Percentiles rank a stretch among this genome's conserved stretches.
Evolutionary conservation across 2,888 invertebrate species (phyloP).

Genomic region (Agriopis marginaria): DNA sequence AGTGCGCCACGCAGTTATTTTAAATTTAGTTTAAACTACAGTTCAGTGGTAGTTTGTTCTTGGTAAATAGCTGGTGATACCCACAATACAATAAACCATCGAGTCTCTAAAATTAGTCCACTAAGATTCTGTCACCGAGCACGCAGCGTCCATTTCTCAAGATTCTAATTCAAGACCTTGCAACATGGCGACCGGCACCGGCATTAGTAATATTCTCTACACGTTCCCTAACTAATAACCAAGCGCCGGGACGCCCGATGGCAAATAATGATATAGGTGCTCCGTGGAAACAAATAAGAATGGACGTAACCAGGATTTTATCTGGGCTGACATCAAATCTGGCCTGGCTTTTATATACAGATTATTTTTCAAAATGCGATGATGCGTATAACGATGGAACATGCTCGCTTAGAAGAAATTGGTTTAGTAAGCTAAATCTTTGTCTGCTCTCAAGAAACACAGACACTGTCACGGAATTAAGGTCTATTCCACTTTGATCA

Average conservation of each 20-base stretch:
- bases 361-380: neutral
- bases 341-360: neutral
- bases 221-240: slow-evolving; percentile 53
- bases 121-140: slow-evolving; percentile 16
- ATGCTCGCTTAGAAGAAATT: no score
- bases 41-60: no score
- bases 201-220: slow-evolving; percentile 47
- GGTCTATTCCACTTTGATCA: no score
- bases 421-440: no score
- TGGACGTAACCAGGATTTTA: slow-evolving; percentile 10
- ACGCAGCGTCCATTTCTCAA: slow-evolving; percentile 38
- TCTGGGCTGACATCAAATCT: neutral
- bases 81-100: neutral
- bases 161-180: slow-evolving; percentile 50
- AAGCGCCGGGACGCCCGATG: slow-evolving; percentile 35
- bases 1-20: no score
- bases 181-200: slow-evolving; percentile 42
- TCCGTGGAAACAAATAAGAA: slow-evolving; percentile 31
- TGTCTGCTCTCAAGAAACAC: no score
- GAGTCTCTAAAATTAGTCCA: neutral
- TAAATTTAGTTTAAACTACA: no score
- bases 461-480: no score
- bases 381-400: no score
- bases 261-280: slow-evolving; percentile 43
- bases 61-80: neutral